Evolutionary conservation across 2,797 vertebrate genomes (phyloP).

Genomic region (Spheniscus humboldti): DNA sequence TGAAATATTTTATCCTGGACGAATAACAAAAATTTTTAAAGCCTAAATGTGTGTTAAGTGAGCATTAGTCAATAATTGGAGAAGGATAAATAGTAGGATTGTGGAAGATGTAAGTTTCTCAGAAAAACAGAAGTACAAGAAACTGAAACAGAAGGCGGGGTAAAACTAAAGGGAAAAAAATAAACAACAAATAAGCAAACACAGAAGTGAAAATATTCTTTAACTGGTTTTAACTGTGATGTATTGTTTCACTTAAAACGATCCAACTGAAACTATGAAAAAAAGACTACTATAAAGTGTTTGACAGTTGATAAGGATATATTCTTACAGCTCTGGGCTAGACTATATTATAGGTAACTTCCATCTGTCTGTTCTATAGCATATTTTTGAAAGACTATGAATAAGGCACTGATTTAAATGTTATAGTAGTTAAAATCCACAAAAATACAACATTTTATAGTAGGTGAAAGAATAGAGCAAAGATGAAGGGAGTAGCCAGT

Average conservation of each 20-base stretch:
- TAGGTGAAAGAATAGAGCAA: background rate
- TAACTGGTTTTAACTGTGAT: background rate
- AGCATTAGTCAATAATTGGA: background rate
- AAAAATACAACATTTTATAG: background rate
- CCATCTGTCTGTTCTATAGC: background rate
- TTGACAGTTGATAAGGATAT: background rate
- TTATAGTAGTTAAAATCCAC: background rate
- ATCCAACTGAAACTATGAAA: background rate
- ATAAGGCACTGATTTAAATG: background rate
- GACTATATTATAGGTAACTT: background rate
- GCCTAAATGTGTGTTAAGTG: background rate
- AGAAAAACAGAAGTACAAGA: background rate
- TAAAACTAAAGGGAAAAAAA: background rate
- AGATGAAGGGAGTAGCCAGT: background rate
- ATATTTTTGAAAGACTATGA: background rate
- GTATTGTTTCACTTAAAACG: background rate
- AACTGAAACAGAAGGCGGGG: background rate
- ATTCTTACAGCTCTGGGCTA: background rate
- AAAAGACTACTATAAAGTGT: background rate
- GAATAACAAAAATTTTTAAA: background rate
- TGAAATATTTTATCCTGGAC: background rate
- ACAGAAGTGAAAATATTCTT: background rate
- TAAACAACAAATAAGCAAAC: background rate
- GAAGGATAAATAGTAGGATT: background rate
- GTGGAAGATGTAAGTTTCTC: background rate